Base-by-base conservation (phyloP, 2,113 vertebrate genomes). In the Equus quagga region DNA sequence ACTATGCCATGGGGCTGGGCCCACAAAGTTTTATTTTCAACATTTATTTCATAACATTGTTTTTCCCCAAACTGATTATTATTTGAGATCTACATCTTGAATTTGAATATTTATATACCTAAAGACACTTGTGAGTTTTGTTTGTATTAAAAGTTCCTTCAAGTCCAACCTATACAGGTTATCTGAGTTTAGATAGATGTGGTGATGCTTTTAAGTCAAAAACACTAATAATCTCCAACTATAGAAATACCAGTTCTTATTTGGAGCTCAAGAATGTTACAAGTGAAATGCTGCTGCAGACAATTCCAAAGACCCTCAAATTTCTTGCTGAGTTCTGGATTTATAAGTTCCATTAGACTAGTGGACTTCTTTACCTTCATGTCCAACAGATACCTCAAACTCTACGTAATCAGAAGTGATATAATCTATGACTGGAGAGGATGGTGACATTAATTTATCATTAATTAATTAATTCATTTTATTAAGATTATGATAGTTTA, bases 1-100 rank as follows among this genome's bases (percentile, higher is more conserved):
- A 41, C 36, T 41, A 41, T 41, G 36, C 36, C 36, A 41, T 41
- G 36, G 36, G 36, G 36, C 36, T 41, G 36, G 36, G 36, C 36
- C 36, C 36, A 41, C 36, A 41, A 78, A 26, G 44, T 65, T 97
- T 33, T 33, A 70, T 31, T 82, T 93, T 92, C 23, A 94, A 5
- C 89, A 81, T 78, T 79, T 81, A 73, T 75, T 93, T 97, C 49
- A 92, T 15, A 91, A 51, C 28, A 73, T 78, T n/a, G 19, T 81
- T 85, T 85, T 67, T 24, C 8, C 24, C 11, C 65, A 21, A 65
- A 95, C 80, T 54, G 9, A 8, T 18, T 65, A 69, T 88, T 88
- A 84, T 54, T 93, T 90, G 62, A 94, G 10, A 14, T 65, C n/a
- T 75, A 11, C 15, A 56, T 0, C 31, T 95, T 89, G 44, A 65